Evolutionary conservation across 2,888 invertebrate genomes (phyloP).

Genomic region (Acleris emargana): DNA sequence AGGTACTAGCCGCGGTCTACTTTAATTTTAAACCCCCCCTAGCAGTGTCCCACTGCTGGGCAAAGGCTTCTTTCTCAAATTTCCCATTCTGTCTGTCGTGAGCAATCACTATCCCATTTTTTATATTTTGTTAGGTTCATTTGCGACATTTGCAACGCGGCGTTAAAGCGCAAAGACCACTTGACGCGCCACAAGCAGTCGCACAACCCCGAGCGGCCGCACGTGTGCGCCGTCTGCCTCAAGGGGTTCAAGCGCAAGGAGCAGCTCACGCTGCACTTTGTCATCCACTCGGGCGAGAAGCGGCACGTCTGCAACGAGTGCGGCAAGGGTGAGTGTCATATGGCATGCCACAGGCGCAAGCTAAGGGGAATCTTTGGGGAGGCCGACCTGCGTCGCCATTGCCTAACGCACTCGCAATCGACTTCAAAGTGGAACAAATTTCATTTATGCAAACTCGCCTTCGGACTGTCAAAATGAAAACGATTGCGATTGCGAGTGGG

Average conservation of each 20-base stretch:
- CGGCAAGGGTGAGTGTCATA: conserved; percentile 86
- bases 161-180: conserved; percentile 93
- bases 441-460: no score
- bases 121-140: conserved; percentile 83
- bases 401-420: no score
- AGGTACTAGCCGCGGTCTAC: conserved; percentile 58
- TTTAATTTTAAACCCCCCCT: no score
- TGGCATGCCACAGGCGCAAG: neutral
- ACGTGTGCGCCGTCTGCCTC: conserved; percentile 93
- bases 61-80: no score
- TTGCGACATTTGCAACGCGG: conserved; percentile 95
- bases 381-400: no score
- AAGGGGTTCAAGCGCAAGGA: conserved; percentile 96
- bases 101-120: no score
- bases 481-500: no score
- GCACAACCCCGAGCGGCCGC: conserved; percentile 94
- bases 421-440: no score
- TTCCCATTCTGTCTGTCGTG: no score
- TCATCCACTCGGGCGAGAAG: conserved; percentile 95
- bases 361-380: no score
- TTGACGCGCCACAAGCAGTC: conserved; percentile 93
- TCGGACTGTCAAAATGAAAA: no score
- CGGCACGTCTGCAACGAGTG: conserved; percentile 94
- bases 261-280: conserved; percentile 93
- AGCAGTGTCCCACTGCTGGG: no score